Base-by-base conservation (phyloP, 1,140 invertebrate species). In the Chironomus tepperi region DNA sequence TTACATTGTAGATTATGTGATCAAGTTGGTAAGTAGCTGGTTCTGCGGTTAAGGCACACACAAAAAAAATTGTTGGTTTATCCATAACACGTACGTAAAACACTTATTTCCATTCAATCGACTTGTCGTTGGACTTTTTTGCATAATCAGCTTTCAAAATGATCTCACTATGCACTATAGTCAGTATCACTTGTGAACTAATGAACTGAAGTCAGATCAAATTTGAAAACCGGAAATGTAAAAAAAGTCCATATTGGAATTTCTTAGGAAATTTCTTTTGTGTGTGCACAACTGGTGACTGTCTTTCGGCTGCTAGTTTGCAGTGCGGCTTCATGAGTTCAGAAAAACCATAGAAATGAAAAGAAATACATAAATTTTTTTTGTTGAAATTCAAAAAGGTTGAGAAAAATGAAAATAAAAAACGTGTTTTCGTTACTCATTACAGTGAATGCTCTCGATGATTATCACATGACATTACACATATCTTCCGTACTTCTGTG, bases 131-230 rank as follows among this genome's bases (percentile, higher is more conserved):
- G 19, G 65, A 70, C 65, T 74, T 75, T 34, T 65, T 19, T 72
- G 82, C 81, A 82, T 82, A 82, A 82, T 82, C 81, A 82, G 81
- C 81, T 82, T 82, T 82, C 81, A 82, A 82, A 82, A 82, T 82
- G 81, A 82, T 82, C 81, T 82, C 81, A 82, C 81, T 82, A 81
- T 78, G 77, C 80, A 77, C 24, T 1, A 5, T 2, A 2, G 24
- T 34, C 47, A 57, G 10, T 57, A 7, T n/a, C 47, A 57, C 47
- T 12, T 2, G n/a, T 57, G n/a, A 57, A 57, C 9, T 57, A 80
- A 79, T 79, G 79, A 81, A 42, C 64, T n/a, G 18, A 80, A 82
- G 81, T 81, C 79, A 82, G 81, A 82, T 78, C 81, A 82, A 82
- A 82, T 19, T 82, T 81, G 81, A 82, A 82, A 82, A 82, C 81